Conservation (phyloP, 1,140 invertebrate genomes). For the Heterodera carotae region DNA sequence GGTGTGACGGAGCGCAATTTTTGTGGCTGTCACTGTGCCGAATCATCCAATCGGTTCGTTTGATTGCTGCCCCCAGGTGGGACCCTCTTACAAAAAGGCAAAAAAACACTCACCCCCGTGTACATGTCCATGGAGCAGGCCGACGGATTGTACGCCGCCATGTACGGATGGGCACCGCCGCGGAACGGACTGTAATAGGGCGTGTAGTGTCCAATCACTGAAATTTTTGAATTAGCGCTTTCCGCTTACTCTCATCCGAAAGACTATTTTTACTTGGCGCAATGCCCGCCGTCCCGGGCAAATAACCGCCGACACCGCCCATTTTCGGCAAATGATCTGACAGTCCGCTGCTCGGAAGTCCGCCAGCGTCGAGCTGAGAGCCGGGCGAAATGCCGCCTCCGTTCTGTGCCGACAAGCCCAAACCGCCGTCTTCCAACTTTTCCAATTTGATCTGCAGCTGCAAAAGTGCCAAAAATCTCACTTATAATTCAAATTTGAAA, state of each 20-base stretch:
- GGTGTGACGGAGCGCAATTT: too few relatives aligned
- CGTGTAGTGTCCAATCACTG: constrained; percentile 18
- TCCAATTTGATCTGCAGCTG: constrained; percentile 34
- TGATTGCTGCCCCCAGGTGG: too few relatives aligned
- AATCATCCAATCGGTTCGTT: too few relatives aligned
- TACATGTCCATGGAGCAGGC: constrained; percentile 30
- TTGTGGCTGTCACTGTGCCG: too few relatives aligned
- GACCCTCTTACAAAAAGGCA: neutral
- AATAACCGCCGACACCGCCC: neutral
- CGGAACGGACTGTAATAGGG: constrained; percentile 17
- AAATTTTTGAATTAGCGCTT: neutral
- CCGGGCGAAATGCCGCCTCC: constrained; percentile 26
- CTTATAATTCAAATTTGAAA: too few relatives aligned
- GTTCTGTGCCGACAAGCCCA: neutral
- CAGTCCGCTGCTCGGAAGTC: neutral
- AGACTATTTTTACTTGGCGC: constrained; percentile 28
- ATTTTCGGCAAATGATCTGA: constrained; percentile 23
- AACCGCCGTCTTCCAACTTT: constrained; percentile 10
- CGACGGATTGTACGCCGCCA: constrained; percentile 6
- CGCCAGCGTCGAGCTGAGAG: constrained; percentile 25
- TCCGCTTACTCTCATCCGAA: neutral
- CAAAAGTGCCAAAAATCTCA: neutral
- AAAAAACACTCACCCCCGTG: constrained; percentile 9
- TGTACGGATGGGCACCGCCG: neutral
- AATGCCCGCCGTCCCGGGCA: constrained; percentile 1